These are phyloP conservation scores for Heliopora coerulea DNA, from an alignment of 92 coral and sea anemone genomes.

Conservation along the genomic window DNA sequence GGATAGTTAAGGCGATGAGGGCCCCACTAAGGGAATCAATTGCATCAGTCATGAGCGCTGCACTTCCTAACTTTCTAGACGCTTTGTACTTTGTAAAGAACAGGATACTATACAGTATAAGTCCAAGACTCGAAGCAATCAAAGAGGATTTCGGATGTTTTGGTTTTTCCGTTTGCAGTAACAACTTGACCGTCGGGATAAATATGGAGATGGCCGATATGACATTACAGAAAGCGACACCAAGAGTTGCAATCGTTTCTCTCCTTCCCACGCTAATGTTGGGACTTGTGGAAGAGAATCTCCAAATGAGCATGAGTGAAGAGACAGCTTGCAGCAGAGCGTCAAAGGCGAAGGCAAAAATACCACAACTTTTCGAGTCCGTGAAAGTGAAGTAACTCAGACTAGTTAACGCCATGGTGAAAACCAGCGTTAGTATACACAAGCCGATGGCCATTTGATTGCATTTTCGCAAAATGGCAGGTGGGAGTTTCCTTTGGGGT, in stretches of 20 bases:
- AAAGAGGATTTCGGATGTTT: background rate
- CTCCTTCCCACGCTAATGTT: slow-evolving; percentile 4
- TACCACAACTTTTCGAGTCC: slow-evolving; percentile 20
- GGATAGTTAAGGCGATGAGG: slow-evolving; percentile 9
- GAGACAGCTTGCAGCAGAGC: slow-evolving; percentile 32
- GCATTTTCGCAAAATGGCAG: background rate
- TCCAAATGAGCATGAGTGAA: slow-evolving; percentile 22
- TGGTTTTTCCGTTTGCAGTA: slow-evolving; percentile 6
- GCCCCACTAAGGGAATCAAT: slow-evolving; percentile 28
- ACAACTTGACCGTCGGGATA: slow-evolving; percentile 1
- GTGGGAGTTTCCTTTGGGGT: background rate
- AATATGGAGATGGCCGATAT: slow-evolving; percentile 22
- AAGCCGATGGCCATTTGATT: slow-evolving; percentile 9
- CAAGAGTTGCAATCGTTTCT: slow-evolving; percentile 31
- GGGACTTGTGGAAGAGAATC: slow-evolving; percentile 16
- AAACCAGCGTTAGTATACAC: slow-evolving; percentile 22
- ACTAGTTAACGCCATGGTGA: slow-evolving; percentile 3
- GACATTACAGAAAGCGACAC: slow-evolving; percentile 19
- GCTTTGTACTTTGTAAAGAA: slow-evolving; percentile 4
- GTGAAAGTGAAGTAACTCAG: background rate
- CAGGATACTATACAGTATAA: background rate
- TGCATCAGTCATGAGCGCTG: slow-evolving; percentile 34
- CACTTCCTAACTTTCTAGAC: slow-evolving; percentile 28
- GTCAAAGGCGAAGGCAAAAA: slow-evolving; percentile 36
- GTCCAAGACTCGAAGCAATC: slow-evolving; percentile 12